Conservation (phyloP, 2,888 invertebrate genomes). For the Caenorhabditis zanzibari region DNA sequence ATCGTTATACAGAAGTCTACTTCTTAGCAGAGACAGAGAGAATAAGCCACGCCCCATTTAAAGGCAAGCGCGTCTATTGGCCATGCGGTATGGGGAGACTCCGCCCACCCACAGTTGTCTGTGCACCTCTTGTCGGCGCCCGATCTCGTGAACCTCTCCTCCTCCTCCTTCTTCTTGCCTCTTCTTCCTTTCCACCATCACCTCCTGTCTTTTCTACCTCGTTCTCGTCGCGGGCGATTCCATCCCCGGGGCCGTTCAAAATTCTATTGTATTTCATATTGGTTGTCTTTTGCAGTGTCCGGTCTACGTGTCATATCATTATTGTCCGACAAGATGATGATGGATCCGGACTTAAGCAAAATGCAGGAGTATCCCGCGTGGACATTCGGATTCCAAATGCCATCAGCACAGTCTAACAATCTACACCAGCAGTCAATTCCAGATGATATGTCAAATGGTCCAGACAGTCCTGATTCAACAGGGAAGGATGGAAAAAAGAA, state of each 20-base stretch:
- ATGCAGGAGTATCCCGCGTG: slow-evolving; percentile 69
- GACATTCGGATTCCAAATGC: slow-evolving; percentile 65
- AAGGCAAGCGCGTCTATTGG: slow-evolving; percentile 54
- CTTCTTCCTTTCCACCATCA: slow-evolving; percentile 15
- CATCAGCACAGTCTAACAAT: slow-evolving; percentile 63
- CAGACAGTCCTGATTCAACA: slow-evolving; percentile 72
- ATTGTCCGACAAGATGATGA: slow-evolving; percentile 68
- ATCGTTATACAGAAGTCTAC: slow-evolving; percentile 38
- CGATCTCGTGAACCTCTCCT: slow-evolving; percentile 54
- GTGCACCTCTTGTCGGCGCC: slow-evolving; percentile 64
- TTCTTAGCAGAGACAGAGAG: slow-evolving; percentile 18
- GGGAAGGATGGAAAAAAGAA: slow-evolving; percentile 74
- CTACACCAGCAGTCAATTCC: slow-evolving; percentile 49
- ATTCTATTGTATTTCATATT: slow-evolving; percentile 65
- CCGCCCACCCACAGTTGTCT: slow-evolving; percentile 59
- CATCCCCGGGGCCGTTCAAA: slow-evolving; percentile 35
- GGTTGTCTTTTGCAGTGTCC: slow-evolving; percentile 67
- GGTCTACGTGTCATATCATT: slow-evolving; percentile 66
- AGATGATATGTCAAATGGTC: slow-evolving; percentile 66
- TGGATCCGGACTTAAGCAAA: slow-evolving; percentile 71
- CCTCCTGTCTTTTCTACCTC: slow-evolving; percentile 55
- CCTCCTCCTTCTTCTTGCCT: slow-evolving; percentile 25
- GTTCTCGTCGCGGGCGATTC: slow-evolving; percentile 41
- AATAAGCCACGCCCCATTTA: slow-evolving; percentile 48
- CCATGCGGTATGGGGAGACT: slow-evolving; percentile 10